Conservation (phyloP, 2,888 invertebrate species). For the Coecobrya sp. region DNA sequence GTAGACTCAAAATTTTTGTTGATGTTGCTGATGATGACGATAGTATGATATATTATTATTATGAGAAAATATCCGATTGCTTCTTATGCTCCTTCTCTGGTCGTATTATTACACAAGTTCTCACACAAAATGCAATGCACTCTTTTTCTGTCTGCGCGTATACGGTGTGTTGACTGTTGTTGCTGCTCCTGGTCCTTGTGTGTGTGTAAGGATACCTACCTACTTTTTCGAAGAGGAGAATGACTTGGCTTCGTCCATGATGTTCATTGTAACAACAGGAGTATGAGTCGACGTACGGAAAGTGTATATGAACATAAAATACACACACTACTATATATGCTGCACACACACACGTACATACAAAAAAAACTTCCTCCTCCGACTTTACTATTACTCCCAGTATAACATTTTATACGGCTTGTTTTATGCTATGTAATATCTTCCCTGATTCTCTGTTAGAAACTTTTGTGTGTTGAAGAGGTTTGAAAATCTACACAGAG, state of each 20-base stretch:
- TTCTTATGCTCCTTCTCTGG: conserved; percentile 25
- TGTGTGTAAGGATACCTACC: conserved; percentile 65
- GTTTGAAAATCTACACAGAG: conserved; percentile 44
- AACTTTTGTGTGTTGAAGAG: conserved; percentile 32
- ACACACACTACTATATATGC: not conserved
- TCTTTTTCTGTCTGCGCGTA: conserved; percentile 37
- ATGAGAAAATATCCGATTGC: conserved; percentile 52
- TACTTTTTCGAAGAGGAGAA: conserved; percentile 75
- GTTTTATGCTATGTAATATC: not conserved
- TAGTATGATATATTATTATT: conserved; percentile 66
- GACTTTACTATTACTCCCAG: not conserved
- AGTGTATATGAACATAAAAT: conserved; percentile 72
- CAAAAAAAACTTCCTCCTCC: conserved; percentile 49
- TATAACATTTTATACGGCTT: not conserved
- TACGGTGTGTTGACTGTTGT: conserved; percentile 38
- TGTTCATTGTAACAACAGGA: conserved; percentile 62
- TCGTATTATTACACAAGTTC: conserved; percentile 37
- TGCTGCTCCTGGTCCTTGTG: conserved; percentile 6
- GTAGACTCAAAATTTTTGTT: conserved; percentile 51
- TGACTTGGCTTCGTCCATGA: conserved; percentile 78
- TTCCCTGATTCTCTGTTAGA: conserved; percentile 29
- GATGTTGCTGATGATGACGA: conserved; percentile 47
- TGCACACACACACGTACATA: not conserved
- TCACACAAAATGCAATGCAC: conserved; percentile 62
- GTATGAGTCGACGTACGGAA: conserved; percentile 68